Percentiles rank a stretch among this genome's conserved stretches.
These are phyloP conservation scores for Drosophila saltans DNA, from an alignment of 1,140 invertebrate genomes.

Conservation along the genomic window DNA sequence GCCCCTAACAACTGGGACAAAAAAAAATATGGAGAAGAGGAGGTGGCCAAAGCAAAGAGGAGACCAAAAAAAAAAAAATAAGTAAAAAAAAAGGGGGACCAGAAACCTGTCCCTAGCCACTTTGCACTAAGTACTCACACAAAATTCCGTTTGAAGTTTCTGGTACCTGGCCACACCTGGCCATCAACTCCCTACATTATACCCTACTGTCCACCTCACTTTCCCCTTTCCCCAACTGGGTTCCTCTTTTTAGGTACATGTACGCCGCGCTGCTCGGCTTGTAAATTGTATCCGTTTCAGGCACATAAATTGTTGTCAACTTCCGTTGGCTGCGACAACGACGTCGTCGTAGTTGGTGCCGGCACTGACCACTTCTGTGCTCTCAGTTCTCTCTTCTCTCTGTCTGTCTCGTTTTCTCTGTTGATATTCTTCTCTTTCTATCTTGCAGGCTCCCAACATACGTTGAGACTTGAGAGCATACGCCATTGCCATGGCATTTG, in stretches of 20 bases:
- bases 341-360: slow-evolving; percentile 36
- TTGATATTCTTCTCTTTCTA: slow-evolving; percentile 10
- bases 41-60: slow-evolving; percentile 23
- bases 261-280: slow-evolving; percentile 66
- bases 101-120: slow-evolving; percentile 65
- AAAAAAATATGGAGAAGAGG: not conserved
- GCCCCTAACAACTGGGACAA: slow-evolving; percentile 55
- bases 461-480: slow-evolving; percentile 72
- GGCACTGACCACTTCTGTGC: slow-evolving; percentile 76
- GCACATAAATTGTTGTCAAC: slow-evolving; percentile 82
- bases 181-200: slow-evolving; percentile 33
- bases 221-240: not conserved
- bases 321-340: slow-evolving; percentile 79
- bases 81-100: slow-evolving; percentile 11
- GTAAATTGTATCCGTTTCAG: slow-evolving; percentile 82
- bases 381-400: slow-evolving; percentile 35
- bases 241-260: slow-evolving; percentile 53
- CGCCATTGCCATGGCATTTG: slow-evolving; percentile 49
- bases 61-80: not conserved
- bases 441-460: slow-evolving; percentile 30
- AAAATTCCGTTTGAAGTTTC: slow-evolving; percentile 79
- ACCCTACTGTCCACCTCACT: slow-evolving; percentile 8
- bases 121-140: slow-evolving; percentile 80
- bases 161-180: slow-evolving; percentile 60
- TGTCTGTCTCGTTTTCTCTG: not conserved